phyloP scores from a whole-genome alignment of 1,140 invertebrate genomes.

The Gonioctena quinquepunctata region DNA sequence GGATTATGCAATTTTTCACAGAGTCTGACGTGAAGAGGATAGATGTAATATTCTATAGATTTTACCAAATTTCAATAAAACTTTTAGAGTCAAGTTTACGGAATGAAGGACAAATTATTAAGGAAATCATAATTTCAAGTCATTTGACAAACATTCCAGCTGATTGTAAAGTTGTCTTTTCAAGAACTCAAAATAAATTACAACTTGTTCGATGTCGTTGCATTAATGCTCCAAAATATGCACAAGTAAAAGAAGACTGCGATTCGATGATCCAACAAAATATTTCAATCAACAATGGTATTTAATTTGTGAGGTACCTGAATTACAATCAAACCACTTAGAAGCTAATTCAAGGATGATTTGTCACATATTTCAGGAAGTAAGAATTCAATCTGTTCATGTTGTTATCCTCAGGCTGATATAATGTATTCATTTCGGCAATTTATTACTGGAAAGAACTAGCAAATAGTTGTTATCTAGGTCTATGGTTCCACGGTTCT shows the following conservation, averaged over 20 bases:
- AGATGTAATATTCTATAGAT: conserved; percentile 34
- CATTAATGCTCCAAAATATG: too few relatives aligned
- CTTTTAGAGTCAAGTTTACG: conserved; percentile 27
- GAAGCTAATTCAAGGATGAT: too few relatives aligned
- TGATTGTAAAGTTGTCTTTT: too few relatives aligned
- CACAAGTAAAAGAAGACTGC: too few relatives aligned
- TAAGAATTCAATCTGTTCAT: too few relatives aligned
- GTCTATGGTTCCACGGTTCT: conserved; percentile 29
- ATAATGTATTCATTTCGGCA: conserved; percentile 17
- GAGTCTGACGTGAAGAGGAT: conserved; percentile 24
- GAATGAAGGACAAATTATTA: conserved; percentile 30
- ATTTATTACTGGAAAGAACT: conserved; percentile 5
- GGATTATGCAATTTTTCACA: conserved; percentile 24
- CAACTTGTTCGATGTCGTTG: too few relatives aligned
- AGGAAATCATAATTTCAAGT: conserved; percentile 17
- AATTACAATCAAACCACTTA: conserved; percentile 33
- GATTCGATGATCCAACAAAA: too few relatives aligned
- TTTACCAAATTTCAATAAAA: conserved; percentile 12
- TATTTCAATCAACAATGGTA: too few relatives aligned
- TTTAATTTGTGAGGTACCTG: conserved; percentile 30
- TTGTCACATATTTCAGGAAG: too few relatives aligned
- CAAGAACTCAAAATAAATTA: too few relatives aligned
- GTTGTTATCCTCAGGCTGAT: too few relatives aligned
- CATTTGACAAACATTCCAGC: too few relatives aligned
- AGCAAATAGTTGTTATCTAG: conserved; percentile 25